Base-by-base conservation (phyloP, 2,113 vertebrate genomes). In the Charadrius vociferus region DNA sequence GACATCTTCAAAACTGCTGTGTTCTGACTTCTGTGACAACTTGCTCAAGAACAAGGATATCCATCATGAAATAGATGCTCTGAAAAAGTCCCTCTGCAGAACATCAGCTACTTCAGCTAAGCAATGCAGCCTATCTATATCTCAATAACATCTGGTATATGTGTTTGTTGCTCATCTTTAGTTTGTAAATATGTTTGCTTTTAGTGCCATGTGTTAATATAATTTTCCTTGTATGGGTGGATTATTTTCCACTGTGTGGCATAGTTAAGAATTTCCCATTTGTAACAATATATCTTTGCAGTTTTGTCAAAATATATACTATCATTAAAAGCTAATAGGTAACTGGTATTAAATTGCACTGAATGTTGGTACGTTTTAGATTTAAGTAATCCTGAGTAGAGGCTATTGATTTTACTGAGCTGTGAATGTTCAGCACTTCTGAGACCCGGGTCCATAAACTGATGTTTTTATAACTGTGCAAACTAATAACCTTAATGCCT, bases 121-220 rank as follows among this genome's bases (percentile, higher is more conserved):
- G 96, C 52, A 92, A 37, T 80, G 90, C 90, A 92, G 67, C 70
- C 92, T 96, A 80, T 96, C 91, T 96, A 59, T 95, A 81, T 94
- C 79, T 81, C 90, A 77, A 74, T 82, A 97, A 97, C 95, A 95
- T 97, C 97, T 97, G 92, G 92, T 91, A 66, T 80, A 88, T 93
- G 90, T 88, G 62, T 91, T 95, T 85, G 85, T 62, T 94, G 81
- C 87, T 92, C 74, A 82, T 78, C 85, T 92, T 96, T 94, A 21
- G 11, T 95, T 92, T 95, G 95, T 95, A 97, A 97, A 96, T 95
- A 97, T 92, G 66, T 95, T 96, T 94, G 66, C 79, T 94, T 87
- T 94, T 73, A 90, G 53, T 6, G 6, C 93, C 58, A 88, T 94
- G 94, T 95, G 96, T 95, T 97, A 94, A 92, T 96, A 92, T 52